These are phyloP conservation scores for Caenorhabditis brenneri DNA, from an alignment of 1,140 invertebrate species.

Conservation along the genomic window DNA sequence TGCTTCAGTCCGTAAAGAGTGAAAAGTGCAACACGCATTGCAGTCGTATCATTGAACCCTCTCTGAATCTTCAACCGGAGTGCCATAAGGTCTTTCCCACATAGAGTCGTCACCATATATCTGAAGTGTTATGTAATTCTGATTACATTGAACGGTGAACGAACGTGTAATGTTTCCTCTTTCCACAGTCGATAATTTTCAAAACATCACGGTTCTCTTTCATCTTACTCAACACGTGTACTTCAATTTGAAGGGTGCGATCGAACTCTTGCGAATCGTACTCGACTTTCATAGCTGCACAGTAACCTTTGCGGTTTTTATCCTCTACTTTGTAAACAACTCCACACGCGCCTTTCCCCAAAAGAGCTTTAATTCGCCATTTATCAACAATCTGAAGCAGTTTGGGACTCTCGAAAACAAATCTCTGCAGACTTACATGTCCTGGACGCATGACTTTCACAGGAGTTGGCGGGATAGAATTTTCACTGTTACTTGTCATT, in stretches of 20 bases:
- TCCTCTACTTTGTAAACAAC: conserved; percentile 44
- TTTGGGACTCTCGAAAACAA: too few species aligned
- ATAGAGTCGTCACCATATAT: conserved; percentile 62
- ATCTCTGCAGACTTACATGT: background rate
- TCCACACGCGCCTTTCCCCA: conserved; percentile 39
- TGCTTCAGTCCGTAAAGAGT: conserved; percentile 60
- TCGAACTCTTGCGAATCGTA: conserved; percentile 3
- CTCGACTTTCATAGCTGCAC: conserved; percentile 44
- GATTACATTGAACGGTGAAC: background rate
- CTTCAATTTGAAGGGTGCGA: conserved; percentile 33
- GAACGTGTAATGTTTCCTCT: conserved; percentile 14
- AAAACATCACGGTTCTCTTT: conserved; percentile 1
- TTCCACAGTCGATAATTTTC: conserved; percentile 19
- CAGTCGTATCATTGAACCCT: conserved; percentile 54
- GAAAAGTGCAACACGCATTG: conserved; percentile 54
- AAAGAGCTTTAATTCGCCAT: conserved; percentile 19
- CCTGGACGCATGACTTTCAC: conserved; percentile 25
- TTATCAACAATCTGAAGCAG: conserved; percentile 18
- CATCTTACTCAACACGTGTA: background rate
- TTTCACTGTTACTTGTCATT: conserved; percentile 13
- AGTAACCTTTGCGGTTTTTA: conserved; percentile 4
- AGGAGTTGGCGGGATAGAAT: background rate
- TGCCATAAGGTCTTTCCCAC: conserved; percentile 60
- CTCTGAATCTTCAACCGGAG: conserved; percentile 46
- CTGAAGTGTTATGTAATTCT: conserved; percentile 31